Conservation (phyloP, 2,888 invertebrate genomes). For the Agonum fuliginosum region DNA sequence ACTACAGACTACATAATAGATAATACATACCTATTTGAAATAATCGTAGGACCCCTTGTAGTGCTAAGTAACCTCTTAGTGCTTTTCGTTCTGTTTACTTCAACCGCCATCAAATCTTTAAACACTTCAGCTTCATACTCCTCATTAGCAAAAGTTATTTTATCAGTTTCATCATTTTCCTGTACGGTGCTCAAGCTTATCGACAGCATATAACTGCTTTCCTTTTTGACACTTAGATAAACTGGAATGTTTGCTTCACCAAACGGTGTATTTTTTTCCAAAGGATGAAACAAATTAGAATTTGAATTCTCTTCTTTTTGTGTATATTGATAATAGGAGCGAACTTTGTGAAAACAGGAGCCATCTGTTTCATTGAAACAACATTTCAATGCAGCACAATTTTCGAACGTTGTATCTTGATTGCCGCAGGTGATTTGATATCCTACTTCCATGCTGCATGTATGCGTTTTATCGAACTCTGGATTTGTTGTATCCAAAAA, state of each 20-base stretch:
- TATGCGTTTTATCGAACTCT: slow-evolving; percentile 59
- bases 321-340: slow-evolving; percentile 66
- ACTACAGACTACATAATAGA: no score
- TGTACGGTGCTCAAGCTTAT: slow-evolving; percentile 64
- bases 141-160: slow-evolving; percentile 33
- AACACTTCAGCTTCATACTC: slow-evolving; percentile 22
- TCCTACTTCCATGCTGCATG: slow-evolving; percentile 66
- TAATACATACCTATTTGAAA: no score
- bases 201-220: slow-evolving; percentile 63
- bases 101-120: slow-evolving; percentile 21
- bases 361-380: slow-evolving; percentile 67
- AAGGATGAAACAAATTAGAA: slow-evolving; percentile 43
- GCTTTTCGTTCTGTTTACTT: slow-evolving; percentile 30
- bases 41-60: slow-evolving; percentile 76
- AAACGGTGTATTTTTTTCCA: slow-evolving; percentile 64
- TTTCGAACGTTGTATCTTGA: slow-evolving; percentile 64
- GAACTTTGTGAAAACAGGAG: slow-evolving; percentile 69
- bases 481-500: slow-evolving; percentile 63
- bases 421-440: slow-evolving; percentile 68
- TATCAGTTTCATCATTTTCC: slow-evolving; percentile 43
- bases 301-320: not conserved
- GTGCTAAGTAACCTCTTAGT: slow-evolving; percentile 74
- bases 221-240: slow-evolving; percentile 63
- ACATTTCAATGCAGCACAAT: slow-evolving; percentile 66
- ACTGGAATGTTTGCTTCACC: slow-evolving; percentile 60